These are phyloP conservation scores for Carduelis carduelis DNA, from an alignment of 2,797 vertebrate genomes.

Conservation along the genomic window DNA sequence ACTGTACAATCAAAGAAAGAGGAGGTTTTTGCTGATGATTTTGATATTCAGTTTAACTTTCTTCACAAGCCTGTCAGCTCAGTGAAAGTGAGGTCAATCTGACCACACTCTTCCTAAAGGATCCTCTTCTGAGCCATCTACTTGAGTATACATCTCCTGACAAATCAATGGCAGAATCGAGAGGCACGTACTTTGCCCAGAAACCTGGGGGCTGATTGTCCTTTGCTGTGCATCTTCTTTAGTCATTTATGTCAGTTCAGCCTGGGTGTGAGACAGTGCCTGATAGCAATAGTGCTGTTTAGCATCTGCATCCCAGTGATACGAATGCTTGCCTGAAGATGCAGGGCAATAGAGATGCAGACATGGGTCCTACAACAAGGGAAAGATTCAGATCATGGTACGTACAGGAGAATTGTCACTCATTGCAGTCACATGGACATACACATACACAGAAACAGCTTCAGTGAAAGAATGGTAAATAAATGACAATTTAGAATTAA, in stretches of 20 bases:
- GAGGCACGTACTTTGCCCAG: slow-evolving; percentile 16
- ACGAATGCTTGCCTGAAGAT: neutral
- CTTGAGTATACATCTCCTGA: slow-evolving; percentile 37
- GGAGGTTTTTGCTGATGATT: slow-evolving; percentile 61
- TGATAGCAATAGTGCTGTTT: neutral
- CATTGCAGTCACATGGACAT: neutral
- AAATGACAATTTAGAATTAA: neutral
- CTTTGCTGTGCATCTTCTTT: neutral
- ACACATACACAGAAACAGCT: rapidly evolving
- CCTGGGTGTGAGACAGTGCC: rapidly evolving
- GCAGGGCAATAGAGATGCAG: neutral
- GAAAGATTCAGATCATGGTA: neutral
- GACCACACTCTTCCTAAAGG: slow-evolving; percentile 62
- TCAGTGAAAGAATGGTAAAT: neutral
- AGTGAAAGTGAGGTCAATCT: slow-evolving; percentile 51
- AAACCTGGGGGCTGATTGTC: slow-evolving; percentile 23
- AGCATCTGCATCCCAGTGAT: neutral
- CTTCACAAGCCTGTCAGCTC: slow-evolving; percentile 41
- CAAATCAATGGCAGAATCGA: slow-evolving; percentile 44
- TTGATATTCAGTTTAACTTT: slow-evolving; percentile 65
- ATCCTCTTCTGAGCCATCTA: slow-evolving; percentile 45
- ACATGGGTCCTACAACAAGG: neutral
- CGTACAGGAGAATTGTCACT: neutral
- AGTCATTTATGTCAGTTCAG: neutral
- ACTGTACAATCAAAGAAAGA: slow-evolving; percentile 67